A percentile compares a stretch with the other conserved stretches of the same genome.
phyloP scores from a whole-genome alignment of 2,113 vertebrate genomes.

The Canis aureus region DNA sequence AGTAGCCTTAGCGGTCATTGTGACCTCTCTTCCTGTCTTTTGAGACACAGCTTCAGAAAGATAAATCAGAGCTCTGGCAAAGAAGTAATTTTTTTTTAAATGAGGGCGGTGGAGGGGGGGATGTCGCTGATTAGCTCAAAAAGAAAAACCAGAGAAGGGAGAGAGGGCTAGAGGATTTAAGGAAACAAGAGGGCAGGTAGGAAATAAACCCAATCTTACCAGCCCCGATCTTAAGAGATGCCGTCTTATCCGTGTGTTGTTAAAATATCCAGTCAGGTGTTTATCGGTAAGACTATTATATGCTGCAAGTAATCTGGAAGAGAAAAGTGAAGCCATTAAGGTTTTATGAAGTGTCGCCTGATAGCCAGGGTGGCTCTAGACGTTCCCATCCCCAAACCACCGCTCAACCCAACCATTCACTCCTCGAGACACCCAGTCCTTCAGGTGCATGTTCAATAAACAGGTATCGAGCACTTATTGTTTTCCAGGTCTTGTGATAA shows the following conservation, averaged over 20 bases:
- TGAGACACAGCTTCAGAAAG: conserved; percentile 49
- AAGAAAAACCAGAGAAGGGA: conserved; percentile 49
- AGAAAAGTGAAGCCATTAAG: conserved; percentile 62
- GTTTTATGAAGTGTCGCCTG: conserved; percentile 38
- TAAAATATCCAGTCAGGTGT: conserved; percentile 95
- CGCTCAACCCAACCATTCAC: neutral
- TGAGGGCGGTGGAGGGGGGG: neutral
- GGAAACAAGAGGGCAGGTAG: conserved; percentile 1
- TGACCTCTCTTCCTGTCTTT: conserved; percentile 23
- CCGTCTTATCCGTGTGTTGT: conserved; percentile 91
- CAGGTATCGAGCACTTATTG: neutral
- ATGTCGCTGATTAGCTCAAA: conserved; percentile 21
- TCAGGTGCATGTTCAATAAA: neutral
- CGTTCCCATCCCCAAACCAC: neutral
- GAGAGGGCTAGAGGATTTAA: neutral
- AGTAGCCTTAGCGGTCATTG: neutral
- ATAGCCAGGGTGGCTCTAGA: conserved; percentile 15
- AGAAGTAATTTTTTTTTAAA: conserved; percentile 48
- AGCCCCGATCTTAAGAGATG: conserved; percentile 95
- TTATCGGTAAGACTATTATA: conserved; percentile 98
- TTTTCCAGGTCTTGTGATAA: neutral
- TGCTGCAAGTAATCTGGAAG: conserved; percentile 89
- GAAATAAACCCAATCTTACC: conserved; percentile 87
- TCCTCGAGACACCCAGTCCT: neutral
- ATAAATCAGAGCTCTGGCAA: conserved; percentile 5